Conservation (phyloP, 2,113 vertebrate species). For the Anguilla japonica region DNA sequence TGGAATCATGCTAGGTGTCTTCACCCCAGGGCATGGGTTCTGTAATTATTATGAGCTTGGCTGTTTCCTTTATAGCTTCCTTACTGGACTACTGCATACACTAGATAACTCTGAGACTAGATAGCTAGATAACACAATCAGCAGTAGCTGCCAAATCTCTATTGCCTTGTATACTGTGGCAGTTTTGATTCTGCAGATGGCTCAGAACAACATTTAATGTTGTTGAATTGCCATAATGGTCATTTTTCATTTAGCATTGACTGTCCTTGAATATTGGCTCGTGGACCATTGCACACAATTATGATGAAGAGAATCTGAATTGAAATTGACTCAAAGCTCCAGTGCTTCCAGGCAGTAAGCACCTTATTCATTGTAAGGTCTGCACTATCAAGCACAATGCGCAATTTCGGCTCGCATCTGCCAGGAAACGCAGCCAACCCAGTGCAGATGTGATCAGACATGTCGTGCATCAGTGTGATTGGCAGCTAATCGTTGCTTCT, state of each 20-base stretch:
- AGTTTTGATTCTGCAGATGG: background rate
- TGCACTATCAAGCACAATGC: no score
- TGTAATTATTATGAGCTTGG: background rate
- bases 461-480: background rate
- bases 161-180: no score
- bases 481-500: slow-evolving; percentile 11
- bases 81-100: background rate
- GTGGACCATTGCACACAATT: no score
- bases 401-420: no score
- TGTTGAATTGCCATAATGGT: background rate
- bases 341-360: no score
- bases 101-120: background rate
- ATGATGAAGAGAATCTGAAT: no score
- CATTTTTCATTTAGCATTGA: background rate
- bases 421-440: no score
- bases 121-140: background rate
- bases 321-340: no score
- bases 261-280: no score
- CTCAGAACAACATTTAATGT: background rate
- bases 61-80: background rate
- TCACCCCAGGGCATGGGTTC: background rate
- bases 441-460: background rate
- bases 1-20: background rate
- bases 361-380: no score
- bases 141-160: background rate